Base-by-base conservation (phyloP, 1,140 invertebrate genomes). In the Cylas formicarius region DNA sequence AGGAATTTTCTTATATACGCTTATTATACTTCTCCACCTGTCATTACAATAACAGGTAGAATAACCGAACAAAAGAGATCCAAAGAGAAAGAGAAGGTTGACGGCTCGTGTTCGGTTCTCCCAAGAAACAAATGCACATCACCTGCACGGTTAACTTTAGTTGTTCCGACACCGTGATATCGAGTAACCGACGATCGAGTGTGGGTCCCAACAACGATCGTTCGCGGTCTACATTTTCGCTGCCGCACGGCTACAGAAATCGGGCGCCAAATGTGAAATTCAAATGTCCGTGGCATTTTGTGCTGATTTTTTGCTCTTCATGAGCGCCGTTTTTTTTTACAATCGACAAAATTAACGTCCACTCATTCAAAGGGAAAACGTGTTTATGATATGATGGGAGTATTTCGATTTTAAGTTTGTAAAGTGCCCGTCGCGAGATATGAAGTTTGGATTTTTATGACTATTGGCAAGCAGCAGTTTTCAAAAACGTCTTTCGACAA, bases 11-110 rank as follows among this genome's bases (percentile, higher is more conserved):
- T n/a, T n/a, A n/a, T n/a, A n/a, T n/a, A n/a, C n/a, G n/a, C n/a
- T n/a, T n/a, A n/a, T n/a, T n/a, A n/a, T n/a, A n/a, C n/a, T 28
- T 19, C 23, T 51, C 24, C 48, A 51, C 48, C 42, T 51, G 48
- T 46, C 43, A 33, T 27, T n/a, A 7, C 28, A 24, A 37, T 32
- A 21, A 34, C 48, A 41, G 44, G 48, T 45, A 33, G 37, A 44
- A 34, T 38, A 47, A 7, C 35, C 17, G 26, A 47, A 40, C 44
- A 47, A 40, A 40, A 40, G 37, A 37, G n/a, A n/a, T n/a, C 13
- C 18, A 23, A 37, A 28, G 47, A 49, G 47, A 42, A 42, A 46
- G 48, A 51, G 43, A 45, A 46, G 43, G 37, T n/a, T 35, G 32
- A 28, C 36, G 48, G 44, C 44, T 51, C 48, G 48, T 46, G 48